Base-by-base conservation (phyloP, 2,113 vertebrate species). In the Microcebus ravelobensis region DNA sequence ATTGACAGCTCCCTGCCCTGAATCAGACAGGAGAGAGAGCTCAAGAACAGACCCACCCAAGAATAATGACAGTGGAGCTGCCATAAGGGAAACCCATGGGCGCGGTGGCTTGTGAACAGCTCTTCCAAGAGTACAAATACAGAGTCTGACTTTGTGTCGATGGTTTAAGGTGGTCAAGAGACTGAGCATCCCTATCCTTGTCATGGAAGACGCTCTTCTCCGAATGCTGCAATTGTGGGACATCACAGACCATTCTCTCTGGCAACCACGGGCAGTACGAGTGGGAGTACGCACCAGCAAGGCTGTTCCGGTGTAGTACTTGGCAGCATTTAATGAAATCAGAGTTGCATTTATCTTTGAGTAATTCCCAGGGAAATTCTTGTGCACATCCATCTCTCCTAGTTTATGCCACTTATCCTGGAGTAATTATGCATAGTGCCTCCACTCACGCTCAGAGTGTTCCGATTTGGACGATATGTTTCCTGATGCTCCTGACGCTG, bases 211-310 rank as follows among this genome's bases (percentile, higher is more conserved):
- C 23, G 12, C n/a, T 93, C 59, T 12, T 63, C 59, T 63, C 59
- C 27, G 10, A 29, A 12, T 63, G 10, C 1, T 57, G 63, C 48
- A 27, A 29, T 18, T 29, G 9, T 0, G 36, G 82, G 61, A 87
- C 42, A 17, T 45, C 50, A 52, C 90, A 80, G 50, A 34, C 80
- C 34, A 18, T 36, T 48, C 50, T 91, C 27, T 52, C 23, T 36
- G 29, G 74, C 29, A 6, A 25, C 8, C 42, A 31, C 1, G 15
- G 8, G 77, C 21, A 1, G 31, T 34, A 14, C 61, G 11, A 8
- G 45, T 2, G 36, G n/a, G 34, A 0, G 5, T 1, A 11, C 3
- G 31, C 10, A 42, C 57, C 0, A 17, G 87, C 55, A 31, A 18
- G 23, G 39, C n/a, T 55, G 23, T 6, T n/a, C 57, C 27, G 48